These are phyloP conservation scores for Rhynchonycteris naso DNA, from an alignment of 2,797 vertebrate species.

Conservation along the genomic window DNA sequence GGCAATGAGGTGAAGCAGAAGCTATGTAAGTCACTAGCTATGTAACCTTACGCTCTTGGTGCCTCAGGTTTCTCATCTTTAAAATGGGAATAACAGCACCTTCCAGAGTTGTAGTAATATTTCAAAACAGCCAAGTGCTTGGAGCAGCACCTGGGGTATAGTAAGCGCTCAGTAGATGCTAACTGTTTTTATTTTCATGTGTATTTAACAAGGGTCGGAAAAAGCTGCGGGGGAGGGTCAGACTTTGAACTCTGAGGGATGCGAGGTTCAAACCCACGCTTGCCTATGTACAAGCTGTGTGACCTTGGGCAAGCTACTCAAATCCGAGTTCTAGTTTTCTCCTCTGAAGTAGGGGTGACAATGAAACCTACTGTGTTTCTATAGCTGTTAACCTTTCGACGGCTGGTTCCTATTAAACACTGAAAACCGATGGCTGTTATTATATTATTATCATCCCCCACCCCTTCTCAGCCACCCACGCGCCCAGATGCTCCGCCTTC, in stretches of 20 bases:
- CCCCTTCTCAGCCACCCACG: accelerated
- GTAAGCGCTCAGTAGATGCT: neutral
- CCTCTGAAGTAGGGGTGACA: neutral
- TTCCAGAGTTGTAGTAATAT: neutral
- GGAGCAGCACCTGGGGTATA: neutral
- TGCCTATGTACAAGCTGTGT: neutral
- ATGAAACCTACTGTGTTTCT: accelerated
- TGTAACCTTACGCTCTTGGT: neutral
- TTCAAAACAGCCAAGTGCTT: neutral
- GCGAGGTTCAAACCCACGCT: neutral
- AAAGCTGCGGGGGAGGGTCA: neutral
- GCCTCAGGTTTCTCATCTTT: neutral
- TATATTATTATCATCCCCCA: neutral
- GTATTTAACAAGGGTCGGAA: neutral
- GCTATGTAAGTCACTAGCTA: neutral
- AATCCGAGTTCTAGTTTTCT: neutral
- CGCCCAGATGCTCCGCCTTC: neutral
- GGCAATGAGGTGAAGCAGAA: neutral
- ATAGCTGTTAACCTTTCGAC: accelerated
- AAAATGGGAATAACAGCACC: neutral
- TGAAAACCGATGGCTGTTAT: neutral
- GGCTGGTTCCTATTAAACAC: neutral
- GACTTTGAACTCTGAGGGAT: neutral
- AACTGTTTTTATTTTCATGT: neutral
- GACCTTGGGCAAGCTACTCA: neutral